A percentile compares a stretch with the other conserved stretches of the same genome.
phyloP scores from a whole-genome alignment of 2,113 vertebrate species.

The Oreochromis spilurus region DNA sequence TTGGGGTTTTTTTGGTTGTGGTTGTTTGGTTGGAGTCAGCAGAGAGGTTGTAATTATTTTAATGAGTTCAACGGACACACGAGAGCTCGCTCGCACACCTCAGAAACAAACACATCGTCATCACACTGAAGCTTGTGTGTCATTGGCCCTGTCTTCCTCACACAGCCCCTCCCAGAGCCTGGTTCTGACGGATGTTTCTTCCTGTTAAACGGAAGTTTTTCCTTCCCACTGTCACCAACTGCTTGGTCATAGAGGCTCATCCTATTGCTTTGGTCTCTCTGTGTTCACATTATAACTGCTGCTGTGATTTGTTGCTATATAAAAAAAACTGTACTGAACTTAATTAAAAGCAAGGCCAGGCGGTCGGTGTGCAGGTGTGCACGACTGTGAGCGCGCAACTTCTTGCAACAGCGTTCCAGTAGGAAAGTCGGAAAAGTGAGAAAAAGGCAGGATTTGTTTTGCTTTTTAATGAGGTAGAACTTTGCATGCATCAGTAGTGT shows the following conservation, averaged over 20 bases:
- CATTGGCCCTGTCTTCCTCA: background rate
- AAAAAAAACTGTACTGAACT: background rate
- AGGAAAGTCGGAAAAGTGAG: too few relatives aligned
- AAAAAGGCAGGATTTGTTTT: too few relatives aligned
- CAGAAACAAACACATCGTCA: background rate
- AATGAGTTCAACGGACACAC: background rate
- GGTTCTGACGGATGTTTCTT: background rate
- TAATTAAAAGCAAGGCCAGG: background rate
- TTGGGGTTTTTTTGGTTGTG: background rate
- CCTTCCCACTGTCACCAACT: background rate
- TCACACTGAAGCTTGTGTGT: background rate
- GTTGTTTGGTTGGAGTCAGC: background rate
- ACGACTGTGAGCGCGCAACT: background rate
- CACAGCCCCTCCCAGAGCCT: background rate
- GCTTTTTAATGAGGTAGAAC: too few relatives aligned
- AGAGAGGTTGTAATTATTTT: background rate
- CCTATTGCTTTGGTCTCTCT: background rate
- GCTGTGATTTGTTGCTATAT: background rate
- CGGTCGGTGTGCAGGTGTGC: rapidly evolving
- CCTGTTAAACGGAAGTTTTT: background rate
- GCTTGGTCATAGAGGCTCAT: too few relatives aligned
- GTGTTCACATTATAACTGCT: background rate
- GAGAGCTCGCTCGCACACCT: background rate
- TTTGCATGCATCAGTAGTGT: too few relatives aligned
- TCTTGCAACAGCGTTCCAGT: background rate